phyloP scores from a whole-genome alignment of 1,140 invertebrate species.

The Leptinotarsa texana region DNA sequence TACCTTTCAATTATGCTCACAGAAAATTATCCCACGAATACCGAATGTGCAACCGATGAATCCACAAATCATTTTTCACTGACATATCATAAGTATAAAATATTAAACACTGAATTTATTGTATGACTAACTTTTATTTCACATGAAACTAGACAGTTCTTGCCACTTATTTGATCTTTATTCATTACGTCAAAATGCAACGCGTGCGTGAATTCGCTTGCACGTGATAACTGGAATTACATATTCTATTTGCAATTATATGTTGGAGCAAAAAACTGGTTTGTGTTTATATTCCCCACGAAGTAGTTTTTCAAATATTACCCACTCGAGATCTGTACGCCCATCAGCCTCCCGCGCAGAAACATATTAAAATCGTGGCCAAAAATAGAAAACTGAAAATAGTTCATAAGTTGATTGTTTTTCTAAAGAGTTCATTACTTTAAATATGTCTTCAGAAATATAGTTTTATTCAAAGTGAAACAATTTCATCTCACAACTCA shows the following conservation, averaged over 20 bases:
- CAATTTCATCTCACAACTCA: no score
- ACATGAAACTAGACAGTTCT: not conserved
- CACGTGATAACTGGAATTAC: conserved; percentile 19
- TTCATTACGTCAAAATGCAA: conserved; percentile 16
- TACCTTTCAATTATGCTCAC: not conserved
- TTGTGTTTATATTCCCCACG: conserved; percentile 22
- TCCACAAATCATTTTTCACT: no score
- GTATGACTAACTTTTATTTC: not conserved
- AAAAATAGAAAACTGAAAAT: conserved; percentile 22
- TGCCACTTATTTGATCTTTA: not conserved
- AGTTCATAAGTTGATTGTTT: not conserved
- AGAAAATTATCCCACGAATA: not conserved
- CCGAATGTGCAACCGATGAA: no score
- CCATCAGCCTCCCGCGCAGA: conserved; percentile 19
- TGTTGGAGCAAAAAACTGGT: not conserved
- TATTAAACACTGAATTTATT: not conserved
- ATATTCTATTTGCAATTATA: conserved; percentile 3
- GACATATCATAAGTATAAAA: no score
- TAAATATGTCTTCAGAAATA: no score
- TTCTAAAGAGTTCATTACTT: no score
- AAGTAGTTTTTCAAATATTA: not conserved
- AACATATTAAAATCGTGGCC: conserved; percentile 10
- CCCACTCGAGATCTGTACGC: not conserved
- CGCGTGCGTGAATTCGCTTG: conserved; percentile 19
- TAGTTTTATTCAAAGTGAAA: no score